Evolutionary conservation across 1,140 invertebrate genomes (phyloP), one percentile per base, ranked within the genome.

Genomic region (Bathynomus jamesi): DNA sequence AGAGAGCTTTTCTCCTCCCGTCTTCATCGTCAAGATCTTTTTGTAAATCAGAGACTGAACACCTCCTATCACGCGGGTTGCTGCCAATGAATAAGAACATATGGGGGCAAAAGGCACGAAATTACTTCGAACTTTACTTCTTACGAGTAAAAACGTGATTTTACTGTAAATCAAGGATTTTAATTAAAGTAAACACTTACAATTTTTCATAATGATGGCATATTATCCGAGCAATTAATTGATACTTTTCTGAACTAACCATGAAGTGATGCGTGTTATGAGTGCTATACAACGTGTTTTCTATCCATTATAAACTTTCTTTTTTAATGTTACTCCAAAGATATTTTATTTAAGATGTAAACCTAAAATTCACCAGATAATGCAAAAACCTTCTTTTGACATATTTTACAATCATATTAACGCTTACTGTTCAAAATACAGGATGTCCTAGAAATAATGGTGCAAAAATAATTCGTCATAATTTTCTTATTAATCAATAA

Each of bases 21-120:
- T 74, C 63, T 66, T 73, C 46, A 76, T 29, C 13, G 61, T 67
- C 28, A 76, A 53, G 8, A 69, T 70, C 29, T 77, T 77, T 66
- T 72, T 73, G 62, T 72, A 74, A 24, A 77, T 66, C 61, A 74
- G 21, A n/a, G 69, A 71, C 65, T 77, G 75, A 24, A 77, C 29
- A 32, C 61, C 72, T 5, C 75, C 75, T 5, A 70, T 74, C 4
- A 77, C 61, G n/a, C 72, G 70, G 28, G 68, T 72, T 10, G 71
- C 75, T 76, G 69, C 2, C 25, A n/a, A 28, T 65, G 46, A 31
- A 32, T 63, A 40, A 13, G 46, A 53, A 21, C 46, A 53, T 53
- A 11, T 13, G 46, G 46, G 11, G 46, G 11, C 46, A 53, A 13
- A 11, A 53, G 21, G 11, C 11, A 13, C 21, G 11, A 21, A 13